These are phyloP conservation scores for Xestia xanthographa DNA, from an alignment of 2,888 invertebrate genomes.

Conservation along the genomic window DNA sequence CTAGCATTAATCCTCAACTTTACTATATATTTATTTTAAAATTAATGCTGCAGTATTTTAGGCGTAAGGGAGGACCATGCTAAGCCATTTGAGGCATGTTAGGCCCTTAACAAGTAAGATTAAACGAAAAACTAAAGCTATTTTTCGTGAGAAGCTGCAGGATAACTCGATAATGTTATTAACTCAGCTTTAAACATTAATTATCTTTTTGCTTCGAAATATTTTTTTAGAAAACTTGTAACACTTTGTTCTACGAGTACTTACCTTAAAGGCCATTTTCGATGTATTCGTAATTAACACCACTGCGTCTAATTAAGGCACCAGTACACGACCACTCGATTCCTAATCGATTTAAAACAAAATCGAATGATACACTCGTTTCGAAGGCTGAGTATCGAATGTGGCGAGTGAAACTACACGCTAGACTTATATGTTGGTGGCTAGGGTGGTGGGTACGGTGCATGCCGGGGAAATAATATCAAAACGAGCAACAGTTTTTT, in stretches of 20 bases:
- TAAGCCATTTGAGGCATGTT: too few relatives aligned
- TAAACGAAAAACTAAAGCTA: too few relatives aligned
- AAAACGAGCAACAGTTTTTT: not conserved
- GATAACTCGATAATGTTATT: too few relatives aligned
- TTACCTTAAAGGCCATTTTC: slow-evolving; percentile 84
- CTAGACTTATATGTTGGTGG: slow-evolving; percentile 78
- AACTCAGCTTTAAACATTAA: not conserved
- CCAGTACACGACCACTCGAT: slow-evolving; percentile 65
- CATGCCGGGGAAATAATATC: slow-evolving; percentile 30
- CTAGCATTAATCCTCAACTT: too few relatives aligned
- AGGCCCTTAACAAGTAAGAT: too few relatives aligned
- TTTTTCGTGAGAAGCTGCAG: too few relatives aligned
- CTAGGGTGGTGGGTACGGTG: slow-evolving; percentile 64
- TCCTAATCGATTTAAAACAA: slow-evolving; percentile 42
- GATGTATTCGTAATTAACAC: slow-evolving; percentile 50
- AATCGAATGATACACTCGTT: slow-evolving; percentile 70
- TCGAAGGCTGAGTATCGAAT: slow-evolving; percentile 76
- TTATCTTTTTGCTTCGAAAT: not conserved
- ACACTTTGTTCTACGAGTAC: not conserved
- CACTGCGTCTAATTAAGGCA: slow-evolving; percentile 68
- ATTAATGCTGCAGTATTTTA: too few relatives aligned
- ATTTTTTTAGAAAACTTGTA: not conserved
- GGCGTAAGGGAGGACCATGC: too few relatives aligned
- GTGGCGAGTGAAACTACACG: slow-evolving; percentile 78
- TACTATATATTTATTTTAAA: too few relatives aligned